phyloP scores from a whole-genome alignment of 2,797 vertebrate genomes.

The Poecilia gillii region DNA sequence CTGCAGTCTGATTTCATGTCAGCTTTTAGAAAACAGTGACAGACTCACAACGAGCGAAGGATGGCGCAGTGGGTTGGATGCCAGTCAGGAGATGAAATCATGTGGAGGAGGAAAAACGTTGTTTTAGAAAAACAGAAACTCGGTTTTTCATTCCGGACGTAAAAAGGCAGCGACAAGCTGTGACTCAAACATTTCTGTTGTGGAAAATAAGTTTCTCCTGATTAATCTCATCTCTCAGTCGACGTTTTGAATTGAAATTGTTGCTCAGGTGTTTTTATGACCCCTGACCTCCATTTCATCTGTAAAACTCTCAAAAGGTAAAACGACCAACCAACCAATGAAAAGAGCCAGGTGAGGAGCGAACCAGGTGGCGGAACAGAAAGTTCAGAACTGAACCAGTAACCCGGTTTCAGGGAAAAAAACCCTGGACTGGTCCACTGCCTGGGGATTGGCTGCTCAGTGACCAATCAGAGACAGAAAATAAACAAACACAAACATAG shows the following conservation, averaged over 20 bases:
- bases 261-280: not conserved
- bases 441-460: not conserved
- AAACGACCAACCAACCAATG: too few species aligned
- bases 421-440: not conserved
- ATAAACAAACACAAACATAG: not conserved
- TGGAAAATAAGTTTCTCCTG: not conserved
- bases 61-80: not conserved
- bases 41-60: not conserved
- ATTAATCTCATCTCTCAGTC: not conserved
- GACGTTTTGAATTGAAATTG: not conserved
- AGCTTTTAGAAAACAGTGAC: not conserved
- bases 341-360: not conserved
- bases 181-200: not conserved
- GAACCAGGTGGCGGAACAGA: not conserved
- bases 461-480: not conserved
- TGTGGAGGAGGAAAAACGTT: not conserved
- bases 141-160: not conserved
- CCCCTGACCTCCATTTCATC: not conserved
- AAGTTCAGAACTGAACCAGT: not conserved
- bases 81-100: not conserved
- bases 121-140: not conserved
- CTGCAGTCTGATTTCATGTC: not conserved
- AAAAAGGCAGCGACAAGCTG: not conserved
- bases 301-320: not conserved
- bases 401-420: not conserved